A percentile compares a stretch with the other conserved stretches of the same genome.
Conservation (phyloP, 1,140 invertebrate genomes). For the Arctopsyche grandis region DNA sequence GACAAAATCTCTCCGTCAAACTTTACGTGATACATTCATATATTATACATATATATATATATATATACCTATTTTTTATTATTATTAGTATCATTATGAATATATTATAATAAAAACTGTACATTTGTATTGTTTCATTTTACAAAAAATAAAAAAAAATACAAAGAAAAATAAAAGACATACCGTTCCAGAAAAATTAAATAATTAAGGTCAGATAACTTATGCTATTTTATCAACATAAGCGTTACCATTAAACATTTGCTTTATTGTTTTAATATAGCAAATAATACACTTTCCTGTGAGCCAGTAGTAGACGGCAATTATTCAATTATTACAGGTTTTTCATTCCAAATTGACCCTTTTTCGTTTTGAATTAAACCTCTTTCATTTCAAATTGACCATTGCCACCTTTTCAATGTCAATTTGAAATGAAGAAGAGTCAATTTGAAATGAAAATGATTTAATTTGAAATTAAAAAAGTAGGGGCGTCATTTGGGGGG, state of each 20-base stretch:
- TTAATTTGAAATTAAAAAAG: no score
- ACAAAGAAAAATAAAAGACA: neutral
- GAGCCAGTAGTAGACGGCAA: constrained; percentile 19
- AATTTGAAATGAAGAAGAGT: no score
- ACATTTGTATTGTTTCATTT: neutral
- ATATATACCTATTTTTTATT: neutral
- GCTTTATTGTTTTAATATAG: neutral
- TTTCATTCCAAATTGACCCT: no score
- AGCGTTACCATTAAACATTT: neutral
- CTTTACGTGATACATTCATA: no score
- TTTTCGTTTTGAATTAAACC: no score
- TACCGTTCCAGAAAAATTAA: neutral
- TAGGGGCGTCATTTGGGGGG: no score
- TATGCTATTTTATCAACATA: neutral
- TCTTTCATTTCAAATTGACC: no score
- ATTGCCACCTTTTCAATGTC: no score
- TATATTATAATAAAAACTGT: neutral
- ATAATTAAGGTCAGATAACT: neutral
- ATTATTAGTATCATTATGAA: neutral
- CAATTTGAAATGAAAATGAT: no score
- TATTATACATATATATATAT: no score
- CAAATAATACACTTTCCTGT: neutral
- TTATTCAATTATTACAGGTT: no score
- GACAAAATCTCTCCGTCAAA: no score
- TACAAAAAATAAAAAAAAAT: neutral